A percentile compares a stretch with the other conserved stretches of the same genome.
Conservation (phyloP, 2,797 vertebrate genomes). For the Glossophaga mutica region DNA sequence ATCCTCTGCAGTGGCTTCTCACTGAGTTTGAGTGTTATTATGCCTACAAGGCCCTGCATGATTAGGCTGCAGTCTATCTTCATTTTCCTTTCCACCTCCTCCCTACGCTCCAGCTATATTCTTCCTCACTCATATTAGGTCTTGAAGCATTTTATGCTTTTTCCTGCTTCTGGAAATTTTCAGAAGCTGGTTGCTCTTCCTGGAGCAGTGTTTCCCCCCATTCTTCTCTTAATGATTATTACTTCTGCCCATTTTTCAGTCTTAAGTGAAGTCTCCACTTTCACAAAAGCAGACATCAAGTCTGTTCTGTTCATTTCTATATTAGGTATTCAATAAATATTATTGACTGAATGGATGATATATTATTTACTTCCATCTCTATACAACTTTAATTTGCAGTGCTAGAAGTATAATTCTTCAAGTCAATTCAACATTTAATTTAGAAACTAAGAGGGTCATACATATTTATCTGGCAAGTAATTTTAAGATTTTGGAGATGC, state of each 20-base stretch:
- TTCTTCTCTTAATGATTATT: neutral
- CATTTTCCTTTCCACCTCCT: neutral
- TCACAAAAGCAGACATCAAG: neutral
- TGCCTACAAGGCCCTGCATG: neutral
- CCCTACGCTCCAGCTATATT: neutral
- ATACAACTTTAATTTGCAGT: neutral
- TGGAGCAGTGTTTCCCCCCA: neutral
- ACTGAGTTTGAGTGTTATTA: neutral
- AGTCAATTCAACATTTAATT: neutral
- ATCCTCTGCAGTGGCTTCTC: neutral
- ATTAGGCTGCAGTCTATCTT: neutral
- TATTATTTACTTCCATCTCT: neutral
- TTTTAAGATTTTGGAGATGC: neutral
- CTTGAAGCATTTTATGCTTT: neutral
- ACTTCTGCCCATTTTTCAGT: neutral
- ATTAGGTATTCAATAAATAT: neutral
- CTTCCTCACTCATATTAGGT: neutral
- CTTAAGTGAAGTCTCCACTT: neutral
- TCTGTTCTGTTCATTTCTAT: neutral
- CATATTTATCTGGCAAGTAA: conserved; percentile 19
- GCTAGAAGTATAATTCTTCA: conserved; percentile 18
- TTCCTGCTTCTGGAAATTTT: neutral
- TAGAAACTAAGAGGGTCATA: neutral
- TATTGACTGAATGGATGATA: neutral
- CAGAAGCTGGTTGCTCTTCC: neutral